phyloP scores from a whole-genome alignment of 2,888 invertebrate species.

The Salticus scenicus region DNA sequence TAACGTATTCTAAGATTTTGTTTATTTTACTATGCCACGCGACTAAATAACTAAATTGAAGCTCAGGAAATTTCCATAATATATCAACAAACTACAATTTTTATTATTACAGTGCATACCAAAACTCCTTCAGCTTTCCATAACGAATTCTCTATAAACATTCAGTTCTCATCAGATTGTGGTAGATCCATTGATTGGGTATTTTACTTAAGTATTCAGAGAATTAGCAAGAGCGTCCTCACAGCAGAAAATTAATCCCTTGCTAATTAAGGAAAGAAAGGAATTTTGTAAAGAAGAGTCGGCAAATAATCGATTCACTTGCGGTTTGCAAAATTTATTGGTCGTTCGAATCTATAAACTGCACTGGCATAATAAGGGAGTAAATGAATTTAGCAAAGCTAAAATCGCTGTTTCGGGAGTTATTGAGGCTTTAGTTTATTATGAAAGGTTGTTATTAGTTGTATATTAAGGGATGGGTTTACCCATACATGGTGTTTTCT shows the following conservation, averaged over 20 bases:
- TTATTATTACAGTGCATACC: background rate
- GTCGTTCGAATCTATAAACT: constrained; percentile 28
- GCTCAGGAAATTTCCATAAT: background rate
- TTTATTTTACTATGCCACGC: background rate
- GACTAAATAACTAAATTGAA: background rate
- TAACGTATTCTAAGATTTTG: background rate
- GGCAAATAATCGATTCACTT: constrained; percentile 22
- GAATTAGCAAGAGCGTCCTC: constrained; percentile 8
- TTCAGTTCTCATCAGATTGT: constrained; percentile 22
- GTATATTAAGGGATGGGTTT: background rate
- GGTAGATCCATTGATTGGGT: constrained; percentile 4
- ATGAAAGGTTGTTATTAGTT: constrained; percentile 12
- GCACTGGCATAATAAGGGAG: background rate
- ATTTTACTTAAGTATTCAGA: constrained; percentile 28
- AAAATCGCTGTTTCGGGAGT: constrained; percentile 6
- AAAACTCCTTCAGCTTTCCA: background rate
- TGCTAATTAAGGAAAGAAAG: constrained; percentile 33
- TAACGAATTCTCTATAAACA: background rate
- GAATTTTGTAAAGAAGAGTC: constrained; percentile 30
- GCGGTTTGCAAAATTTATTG: constrained; percentile 29
- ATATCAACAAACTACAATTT: background rate
- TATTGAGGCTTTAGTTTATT: constrained; percentile 5
- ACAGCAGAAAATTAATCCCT: constrained; percentile 26
- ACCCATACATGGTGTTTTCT: background rate
- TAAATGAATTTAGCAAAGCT: constrained; percentile 1